Base-by-base conservation (phyloP, 2,113 vertebrate genomes). In the Syngnathoides biaculeatus region DNA sequence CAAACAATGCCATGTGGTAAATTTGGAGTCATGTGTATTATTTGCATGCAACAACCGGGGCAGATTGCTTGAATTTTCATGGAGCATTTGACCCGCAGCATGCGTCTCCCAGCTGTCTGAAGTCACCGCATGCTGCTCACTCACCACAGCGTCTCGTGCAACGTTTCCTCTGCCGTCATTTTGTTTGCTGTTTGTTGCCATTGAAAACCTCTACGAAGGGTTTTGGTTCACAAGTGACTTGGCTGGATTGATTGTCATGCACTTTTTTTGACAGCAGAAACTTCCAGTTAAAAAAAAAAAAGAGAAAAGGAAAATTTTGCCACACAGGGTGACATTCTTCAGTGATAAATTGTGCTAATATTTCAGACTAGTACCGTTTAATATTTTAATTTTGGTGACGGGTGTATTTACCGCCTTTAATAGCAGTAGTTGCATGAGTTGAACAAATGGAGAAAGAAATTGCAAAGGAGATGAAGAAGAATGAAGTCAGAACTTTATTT, bases 21-120 rank as follows among this genome's bases (percentile, higher is more conserved):
- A 57, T 57, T 57, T 57, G 55, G 55, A 57, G 55, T 30, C 52
- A 24, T 26, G 24, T 55, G 26, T 22, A 7, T 56, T 22, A 7
- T 56, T 27, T 56, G 53, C 52, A 55, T 55, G 24, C 52, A 55
- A 13, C 22, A 55, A n/a, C 14, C 52, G 10, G 13, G 26, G 24
- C 53, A 35, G 26, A 56, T 30, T 19, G 55, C 14, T 17, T 56
- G 13, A 15, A 27, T 56, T 56, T 30, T 30, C 55, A 56, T 15
- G 55, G 17, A 57, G 26, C 55, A 57, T 57, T 26, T 57, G 55
- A 15, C 15, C 26, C 55, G 15, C 15, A 22, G 55, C 55, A 57
- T 57, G 48, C 48, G 48, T 52, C 48, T n/a, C 20, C 48, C 48
- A 52, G 48, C 48, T 22, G 26, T 57, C 55, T 57, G 55, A 57